Evolutionary conservation across 2,888 invertebrate species (phyloP).

Genomic region (Blomia tropicalis): DNA sequence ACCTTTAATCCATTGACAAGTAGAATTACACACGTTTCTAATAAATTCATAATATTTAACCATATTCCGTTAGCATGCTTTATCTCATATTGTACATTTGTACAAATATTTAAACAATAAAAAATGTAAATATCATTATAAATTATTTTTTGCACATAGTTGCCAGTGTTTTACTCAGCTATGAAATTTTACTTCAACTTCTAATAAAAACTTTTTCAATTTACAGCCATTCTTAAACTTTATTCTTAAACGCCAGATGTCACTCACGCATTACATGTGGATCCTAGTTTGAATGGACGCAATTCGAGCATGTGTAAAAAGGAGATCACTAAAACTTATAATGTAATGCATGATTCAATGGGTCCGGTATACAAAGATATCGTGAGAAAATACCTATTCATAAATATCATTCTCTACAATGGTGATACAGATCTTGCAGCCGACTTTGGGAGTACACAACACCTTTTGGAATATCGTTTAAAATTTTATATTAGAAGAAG

Average conservation of each 20-base stretch:
- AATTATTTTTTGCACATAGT: too few species aligned
- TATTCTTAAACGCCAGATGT: too few species aligned
- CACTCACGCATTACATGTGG: not conserved
- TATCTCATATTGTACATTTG: too few species aligned
- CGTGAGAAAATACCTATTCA: not conserved
- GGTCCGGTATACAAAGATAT: not conserved
- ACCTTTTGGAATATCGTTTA: not conserved
- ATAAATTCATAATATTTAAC: not conserved
- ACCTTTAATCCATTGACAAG: too few species aligned
- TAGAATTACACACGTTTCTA: too few species aligned
- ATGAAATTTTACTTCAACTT: too few species aligned
- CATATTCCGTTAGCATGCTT: too few species aligned
- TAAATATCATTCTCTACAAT: not conserved
- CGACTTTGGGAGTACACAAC: not conserved
- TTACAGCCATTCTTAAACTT: too few species aligned
- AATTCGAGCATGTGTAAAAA: not conserved
- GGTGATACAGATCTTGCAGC: not conserved
- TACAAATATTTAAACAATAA: too few species aligned
- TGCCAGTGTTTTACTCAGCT: too few species aligned
- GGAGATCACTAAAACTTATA: not conserved
- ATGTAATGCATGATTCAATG: not conserved
- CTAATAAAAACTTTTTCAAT: too few species aligned
- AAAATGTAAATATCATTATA: too few species aligned
- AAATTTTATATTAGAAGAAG: not conserved
- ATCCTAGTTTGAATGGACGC: not conserved